Conservation (phyloP, 2,113 vertebrate genomes). For the Corythornis madagascariensis region DNA sequence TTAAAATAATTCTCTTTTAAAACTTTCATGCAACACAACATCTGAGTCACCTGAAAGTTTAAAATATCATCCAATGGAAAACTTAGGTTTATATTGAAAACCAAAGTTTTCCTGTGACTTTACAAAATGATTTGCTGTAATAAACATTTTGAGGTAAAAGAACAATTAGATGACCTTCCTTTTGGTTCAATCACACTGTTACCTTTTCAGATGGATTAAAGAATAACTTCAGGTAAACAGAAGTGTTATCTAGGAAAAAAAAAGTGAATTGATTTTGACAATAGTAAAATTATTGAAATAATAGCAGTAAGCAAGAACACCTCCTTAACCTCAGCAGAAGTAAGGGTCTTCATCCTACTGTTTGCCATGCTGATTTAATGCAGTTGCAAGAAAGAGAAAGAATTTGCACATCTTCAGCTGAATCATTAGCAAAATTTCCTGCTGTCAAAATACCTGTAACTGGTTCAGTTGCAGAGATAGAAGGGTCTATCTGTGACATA, state of each 20-base stretch:
- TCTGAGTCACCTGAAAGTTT: constrained; percentile 16
- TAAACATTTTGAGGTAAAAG: background rate
- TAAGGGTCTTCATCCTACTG: background rate
- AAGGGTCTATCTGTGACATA: background rate
- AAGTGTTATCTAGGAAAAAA: background rate
- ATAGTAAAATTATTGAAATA: background rate
- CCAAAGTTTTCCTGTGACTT: background rate
- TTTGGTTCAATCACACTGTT: background rate
- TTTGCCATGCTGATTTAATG: background rate
- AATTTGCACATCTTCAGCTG: background rate
- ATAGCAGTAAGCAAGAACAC: background rate
- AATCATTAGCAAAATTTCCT: background rate
- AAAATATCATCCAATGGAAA: background rate
- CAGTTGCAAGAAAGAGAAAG: background rate
- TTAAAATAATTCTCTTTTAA: background rate
- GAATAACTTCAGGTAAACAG: background rate
- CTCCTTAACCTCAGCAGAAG: background rate
- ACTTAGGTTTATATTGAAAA: background rate
- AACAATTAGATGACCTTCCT: background rate
- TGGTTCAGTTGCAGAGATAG: background rate
- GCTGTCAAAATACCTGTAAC: background rate
- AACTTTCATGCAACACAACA: background rate
- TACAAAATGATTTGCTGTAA: background rate
- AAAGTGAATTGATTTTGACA: background rate
- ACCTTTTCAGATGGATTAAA: background rate